Evolutionary conservation across 2,113 vertebrate genomes (phyloP).

Genomic region (Antigone vipio): DNA sequence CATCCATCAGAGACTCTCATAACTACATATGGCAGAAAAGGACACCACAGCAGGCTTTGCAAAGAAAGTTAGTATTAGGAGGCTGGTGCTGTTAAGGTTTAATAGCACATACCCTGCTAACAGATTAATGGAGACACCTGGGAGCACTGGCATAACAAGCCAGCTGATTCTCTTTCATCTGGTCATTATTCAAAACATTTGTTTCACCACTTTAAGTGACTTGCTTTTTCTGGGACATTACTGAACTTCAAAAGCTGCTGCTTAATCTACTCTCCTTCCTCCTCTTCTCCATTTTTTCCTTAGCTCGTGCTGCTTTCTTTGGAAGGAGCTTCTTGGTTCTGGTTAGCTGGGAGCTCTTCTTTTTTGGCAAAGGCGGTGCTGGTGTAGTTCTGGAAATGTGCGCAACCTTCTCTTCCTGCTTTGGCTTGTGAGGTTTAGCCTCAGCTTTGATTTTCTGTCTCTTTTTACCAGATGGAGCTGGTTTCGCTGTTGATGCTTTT

Average conservation of each 20-base stretch:
- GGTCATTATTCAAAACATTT: background rate
- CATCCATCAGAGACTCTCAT: background rate
- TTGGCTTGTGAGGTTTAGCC: background rate
- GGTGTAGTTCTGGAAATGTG: background rate
- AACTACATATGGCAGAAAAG: background rate
- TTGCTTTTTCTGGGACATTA: background rate
- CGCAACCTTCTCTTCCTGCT: background rate
- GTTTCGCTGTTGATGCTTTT: background rate
- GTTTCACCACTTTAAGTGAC: background rate
- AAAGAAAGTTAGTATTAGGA: background rate
- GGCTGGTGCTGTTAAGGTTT: background rate
- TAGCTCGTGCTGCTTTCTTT: background rate
- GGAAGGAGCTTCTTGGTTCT: background rate
- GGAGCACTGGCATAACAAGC: background rate
- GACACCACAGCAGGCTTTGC: background rate
- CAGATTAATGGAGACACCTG: background rate
- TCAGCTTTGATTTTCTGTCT: background rate
- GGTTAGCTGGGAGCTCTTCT: background rate
- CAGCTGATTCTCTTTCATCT: background rate
- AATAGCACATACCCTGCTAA: background rate
- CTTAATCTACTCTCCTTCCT: background rate
- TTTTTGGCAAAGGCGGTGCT: background rate
- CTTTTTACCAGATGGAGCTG: background rate
- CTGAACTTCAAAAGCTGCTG: background rate
- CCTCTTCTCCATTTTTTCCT: background rate